A percentile compares a stretch with the other conserved stretches of the same genome.
Evolutionary conservation across 1,140 invertebrate genomes (phyloP).

Genomic region (Anagrus nilaparvatae): DNA sequence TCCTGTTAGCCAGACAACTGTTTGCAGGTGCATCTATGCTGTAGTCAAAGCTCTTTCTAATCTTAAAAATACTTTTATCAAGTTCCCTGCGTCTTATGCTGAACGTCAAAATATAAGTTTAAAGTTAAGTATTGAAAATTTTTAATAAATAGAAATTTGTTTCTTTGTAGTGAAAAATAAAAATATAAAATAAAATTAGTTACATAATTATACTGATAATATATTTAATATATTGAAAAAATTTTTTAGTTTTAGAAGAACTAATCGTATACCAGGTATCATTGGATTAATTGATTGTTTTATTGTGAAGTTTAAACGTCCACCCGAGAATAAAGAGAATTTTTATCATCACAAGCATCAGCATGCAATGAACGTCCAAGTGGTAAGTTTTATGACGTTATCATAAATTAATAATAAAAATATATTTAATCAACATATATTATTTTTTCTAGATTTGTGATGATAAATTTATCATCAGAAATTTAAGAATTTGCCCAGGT

Average conservation of each 20-base stretch:
- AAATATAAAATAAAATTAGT: background rate
- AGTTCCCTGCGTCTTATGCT: background rate
- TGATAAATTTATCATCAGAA: background rate
- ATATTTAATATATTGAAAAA: background rate
- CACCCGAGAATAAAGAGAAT: background rate
- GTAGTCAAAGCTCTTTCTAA: background rate
- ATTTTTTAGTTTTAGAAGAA: background rate
- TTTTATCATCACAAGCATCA: background rate
- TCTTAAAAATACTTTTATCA: background rate
- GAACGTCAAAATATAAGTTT: constrained; percentile 2
- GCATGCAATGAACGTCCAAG: background rate
- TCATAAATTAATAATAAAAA: background rate
- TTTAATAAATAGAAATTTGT: no score
- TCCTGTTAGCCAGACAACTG: background rate
- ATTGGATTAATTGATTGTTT: no score
- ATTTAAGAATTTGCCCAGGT: background rate
- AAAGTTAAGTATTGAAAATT: no score
- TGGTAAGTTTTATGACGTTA: constrained; percentile 1
- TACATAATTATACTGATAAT: background rate
- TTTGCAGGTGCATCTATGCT: background rate
- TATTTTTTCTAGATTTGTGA: background rate
- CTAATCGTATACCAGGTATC: background rate
- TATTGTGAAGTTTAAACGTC: background rate
- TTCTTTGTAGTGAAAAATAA: background rate
- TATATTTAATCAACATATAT: background rate